Evolutionary conservation across 2,797 vertebrate genomes (phyloP).

Genomic region (Neoniphon sammara): DNA sequence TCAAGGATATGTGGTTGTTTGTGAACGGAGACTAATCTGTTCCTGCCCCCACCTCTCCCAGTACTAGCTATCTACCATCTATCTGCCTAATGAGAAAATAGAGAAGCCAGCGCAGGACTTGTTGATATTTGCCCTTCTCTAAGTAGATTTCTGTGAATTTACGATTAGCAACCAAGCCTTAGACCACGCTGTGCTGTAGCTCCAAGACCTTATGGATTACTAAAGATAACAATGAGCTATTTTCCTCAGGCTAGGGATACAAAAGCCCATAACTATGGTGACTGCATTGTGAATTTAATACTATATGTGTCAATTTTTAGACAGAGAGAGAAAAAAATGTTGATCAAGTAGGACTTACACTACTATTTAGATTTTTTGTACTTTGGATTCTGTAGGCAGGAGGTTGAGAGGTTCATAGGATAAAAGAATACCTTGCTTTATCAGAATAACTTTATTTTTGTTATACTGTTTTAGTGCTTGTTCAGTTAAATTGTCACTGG

Average conservation of each 20-base stretch:
- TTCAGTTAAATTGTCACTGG: slow-evolving; percentile 30
- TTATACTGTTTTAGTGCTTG: slow-evolving; percentile 16
- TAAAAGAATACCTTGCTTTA: background rate
- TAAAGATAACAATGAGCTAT: slow-evolving; percentile 73
- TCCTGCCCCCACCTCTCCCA: slow-evolving; percentile 78
- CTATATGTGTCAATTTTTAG: slow-evolving; percentile 8
- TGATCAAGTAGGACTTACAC: slow-evolving; percentile 18
- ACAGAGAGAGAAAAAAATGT: slow-evolving; percentile 11
- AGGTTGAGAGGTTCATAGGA: background rate
- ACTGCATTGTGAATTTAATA: slow-evolving; percentile 37
- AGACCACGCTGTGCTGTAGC: slow-evolving; percentile 59
- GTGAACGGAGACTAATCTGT: slow-evolving; percentile 84
- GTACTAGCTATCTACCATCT: slow-evolving; percentile 82
- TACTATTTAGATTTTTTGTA: slow-evolving; percentile 8
- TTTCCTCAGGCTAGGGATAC: slow-evolving; percentile 48
- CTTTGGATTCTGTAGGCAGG: slow-evolving; percentile 4
- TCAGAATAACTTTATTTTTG: background rate
- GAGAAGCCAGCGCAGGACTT: slow-evolving; percentile 79
- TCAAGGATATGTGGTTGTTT: slow-evolving; percentile 87
- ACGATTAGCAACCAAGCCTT: slow-evolving; percentile 74
- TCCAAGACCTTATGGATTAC: slow-evolving; percentile 74
- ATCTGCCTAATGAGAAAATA: slow-evolving; percentile 85
- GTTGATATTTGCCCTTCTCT: slow-evolving; percentile 83
- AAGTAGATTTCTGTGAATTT: slow-evolving; percentile 79
- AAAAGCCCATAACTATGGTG: slow-evolving; percentile 21